Base-by-base conservation (phyloP, 2,888 invertebrate genomes). In the Baccha elongata region DNA sequence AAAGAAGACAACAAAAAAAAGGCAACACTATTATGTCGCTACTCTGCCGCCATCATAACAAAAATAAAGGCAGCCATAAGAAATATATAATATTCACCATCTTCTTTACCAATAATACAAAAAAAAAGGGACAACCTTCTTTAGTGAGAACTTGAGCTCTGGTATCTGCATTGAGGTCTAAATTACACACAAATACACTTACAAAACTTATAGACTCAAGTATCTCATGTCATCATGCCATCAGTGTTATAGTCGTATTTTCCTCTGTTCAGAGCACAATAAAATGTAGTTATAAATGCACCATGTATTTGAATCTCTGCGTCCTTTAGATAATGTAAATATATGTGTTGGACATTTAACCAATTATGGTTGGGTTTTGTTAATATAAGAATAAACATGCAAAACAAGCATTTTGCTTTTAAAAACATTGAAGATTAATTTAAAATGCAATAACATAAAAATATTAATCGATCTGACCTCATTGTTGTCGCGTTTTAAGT, bases 71-170 rank as follows among this genome's bases (percentile, higher is more conserved):
- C 32, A 60, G 40, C 58, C 42, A 40, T 53, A 60, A 52, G 15
- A 72, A 53, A 48, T 44, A 71, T 50, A 58, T 46, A 67, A 13
- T 62, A 53, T 55, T 64, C 48, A 19, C 19, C 75, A 40, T 35
- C 42, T 19, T 26, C 58, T 4, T 15, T 32, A 23, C 67, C 79
- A 79, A 79, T 79, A 68, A 79, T 74, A 68, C 42, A 32, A 62
- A n/a, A n/a, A n/a, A n/a, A n/a, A 68, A 64, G 79, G 58, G 75
- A 69, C 80, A 75, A 65, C 80, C 80, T 65, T 71, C 58, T 75
- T 48, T 17, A 35, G 35, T 35, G 55, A 42, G 53, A 74, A 68
- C 58, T 42, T 64, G 29, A 23, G 37, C 60, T 50, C 44, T 17
- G 26, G 6, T 10, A 32, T 1, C 10, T 29, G 10, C 15, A 44